Evolutionary conservation across 2,888 invertebrate species (phyloP).

Genomic region (Elegia similella): DNA sequence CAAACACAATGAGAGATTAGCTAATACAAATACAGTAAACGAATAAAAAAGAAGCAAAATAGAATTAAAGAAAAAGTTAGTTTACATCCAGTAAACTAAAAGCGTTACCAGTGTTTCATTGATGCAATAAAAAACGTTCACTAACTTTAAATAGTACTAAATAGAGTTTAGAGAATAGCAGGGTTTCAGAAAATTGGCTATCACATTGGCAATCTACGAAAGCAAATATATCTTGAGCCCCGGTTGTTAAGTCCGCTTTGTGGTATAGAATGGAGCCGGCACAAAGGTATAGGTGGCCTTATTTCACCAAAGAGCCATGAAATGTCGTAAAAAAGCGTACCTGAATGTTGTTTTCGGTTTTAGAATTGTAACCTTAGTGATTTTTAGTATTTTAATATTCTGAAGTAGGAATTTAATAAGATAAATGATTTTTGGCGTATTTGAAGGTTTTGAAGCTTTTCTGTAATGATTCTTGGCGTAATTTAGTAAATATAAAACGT

Average conservation of each 20-base stretch:
- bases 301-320: constrained; percentile 46
- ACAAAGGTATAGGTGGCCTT: constrained; percentile 48
- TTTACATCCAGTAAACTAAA: not conserved
- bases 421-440: no score
- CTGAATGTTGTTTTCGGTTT: constrained; percentile 19
- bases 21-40: no score
- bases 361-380: not conserved
- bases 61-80: no score
- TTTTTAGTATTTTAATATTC: not conserved
- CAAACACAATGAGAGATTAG: no score
- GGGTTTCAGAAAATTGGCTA: not conserved
- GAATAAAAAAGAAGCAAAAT: no score
- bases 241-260: constrained; percentile 7
- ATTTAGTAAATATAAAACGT: no score
- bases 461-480: no score
- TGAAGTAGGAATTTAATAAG: not conserved
- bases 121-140: not conserved
- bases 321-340: constrained; percentile 36
- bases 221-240: constrained; percentile 1
- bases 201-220: not conserved
- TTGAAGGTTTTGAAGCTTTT: no score
- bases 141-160: not conserved
- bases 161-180: not conserved
- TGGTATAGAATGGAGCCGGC: not conserved
- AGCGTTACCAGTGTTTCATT: not conserved